Base-by-base conservation (phyloP, 2,797 vertebrate species). In the Macroramphosus scolopax region DNA sequence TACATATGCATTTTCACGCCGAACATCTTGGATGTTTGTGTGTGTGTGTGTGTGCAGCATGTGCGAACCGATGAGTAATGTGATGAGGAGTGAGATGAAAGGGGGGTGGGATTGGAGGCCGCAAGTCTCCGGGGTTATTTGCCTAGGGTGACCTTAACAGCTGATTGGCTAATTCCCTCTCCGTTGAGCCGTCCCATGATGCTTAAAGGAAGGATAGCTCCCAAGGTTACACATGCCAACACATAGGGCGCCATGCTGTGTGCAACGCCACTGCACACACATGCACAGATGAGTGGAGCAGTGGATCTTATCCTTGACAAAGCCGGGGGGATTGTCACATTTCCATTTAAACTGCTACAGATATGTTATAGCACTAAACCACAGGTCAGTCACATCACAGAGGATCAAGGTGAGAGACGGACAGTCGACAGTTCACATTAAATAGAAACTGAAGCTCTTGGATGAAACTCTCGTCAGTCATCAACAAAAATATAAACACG, bases 221-320 rank as follows among this genome's bases (percentile, higher is more conserved):
- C 63, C 77, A 85, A 87, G 80, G 83, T 85, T 80, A 86, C 66
- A 30, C 37, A 72, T 61, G 67, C 51, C 26, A 63, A 62, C 61
- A 55, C 32, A 62, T 50, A 32, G 30, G 15, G 24, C 47, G 28
- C 64, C 48, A 57, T 68, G 37, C 31, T 58, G 48, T 32, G 42
- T 24, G 39, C 12, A 4, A 32, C 56, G 45, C 29, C 45, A 26
- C 8, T 17, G 13, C 38, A 56, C 16, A 50, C 18, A 41, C 42
- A 58, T 29, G 10, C 17, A 65, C 30, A 39, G 30, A 51, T 38
- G 41, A 49, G 36, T 44, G 30, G 57, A 64, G 69, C 32, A n/a
- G n/a, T n/a, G n/a, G n/a, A n/a, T n/a, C n/a, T 62, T 54, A 46
- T 73, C 65, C 58, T 55, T 66, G 69, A 43, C 38, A 47, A 62